These are phyloP conservation scores for Microcebus lehilahytsara DNA, from an alignment of 2,113 vertebrate species.

Conservation along the genomic window DNA sequence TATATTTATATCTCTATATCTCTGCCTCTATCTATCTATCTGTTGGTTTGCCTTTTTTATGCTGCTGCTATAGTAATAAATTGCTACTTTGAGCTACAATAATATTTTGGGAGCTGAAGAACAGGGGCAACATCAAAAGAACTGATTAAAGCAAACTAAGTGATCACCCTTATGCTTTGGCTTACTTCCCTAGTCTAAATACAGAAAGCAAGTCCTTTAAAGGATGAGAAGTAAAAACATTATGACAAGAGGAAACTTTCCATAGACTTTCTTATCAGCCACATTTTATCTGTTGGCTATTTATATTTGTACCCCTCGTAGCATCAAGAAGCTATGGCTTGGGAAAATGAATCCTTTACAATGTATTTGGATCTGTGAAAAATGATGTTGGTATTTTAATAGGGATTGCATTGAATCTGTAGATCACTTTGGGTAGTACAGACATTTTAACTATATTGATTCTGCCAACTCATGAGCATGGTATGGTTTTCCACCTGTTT, in stretches of 20 bases:
- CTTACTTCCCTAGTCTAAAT: constrained; percentile 35
- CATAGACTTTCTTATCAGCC: not conserved
- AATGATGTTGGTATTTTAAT: too few species aligned
- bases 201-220: constrained; percentile 37
- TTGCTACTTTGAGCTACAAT: not conserved
- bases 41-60: not conserved
- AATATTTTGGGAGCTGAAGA: constrained; percentile 9
- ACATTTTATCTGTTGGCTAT: constrained; percentile 47
- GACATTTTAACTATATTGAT: too few species aligned
- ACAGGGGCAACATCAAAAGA: not conserved
- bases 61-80: not conserved
- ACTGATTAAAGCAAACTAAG: not conserved
- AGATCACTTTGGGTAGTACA: too few species aligned
- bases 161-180: not conserved
- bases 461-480: too few species aligned
- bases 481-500: too few species aligned
- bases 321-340: not conserved
- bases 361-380: not conserved
- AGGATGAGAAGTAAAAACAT: constrained; percentile 27
- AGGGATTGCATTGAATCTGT: too few species aligned
- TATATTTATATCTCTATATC: not conserved
- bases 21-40: not conserved
- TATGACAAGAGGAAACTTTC: constrained; percentile 23
- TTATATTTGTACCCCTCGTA: constrained; percentile 7
- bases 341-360: constrained; percentile 19